Evolutionary conservation across 30 jellyfish, hydroid and myxozoan species (phyloP).

Genomic region (Rhopilema esculentum): DNA sequence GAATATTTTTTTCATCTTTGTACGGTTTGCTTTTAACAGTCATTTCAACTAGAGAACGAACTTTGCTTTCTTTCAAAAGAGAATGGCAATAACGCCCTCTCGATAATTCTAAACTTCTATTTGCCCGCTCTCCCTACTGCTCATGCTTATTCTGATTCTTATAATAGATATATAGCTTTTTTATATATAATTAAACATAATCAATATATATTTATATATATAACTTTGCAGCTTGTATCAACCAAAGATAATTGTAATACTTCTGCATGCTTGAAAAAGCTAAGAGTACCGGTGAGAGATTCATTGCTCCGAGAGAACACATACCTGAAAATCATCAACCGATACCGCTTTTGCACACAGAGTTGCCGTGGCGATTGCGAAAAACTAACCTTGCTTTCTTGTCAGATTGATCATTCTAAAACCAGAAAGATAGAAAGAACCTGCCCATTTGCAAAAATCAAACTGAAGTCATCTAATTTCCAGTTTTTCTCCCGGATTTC

Average conservation of each 20-base stretch:
- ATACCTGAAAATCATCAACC: background rate
- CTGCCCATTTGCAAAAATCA: constrained; percentile 35
- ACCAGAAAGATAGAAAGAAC: background rate
- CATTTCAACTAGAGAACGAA: background rate
- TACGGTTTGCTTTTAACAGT: too few species aligned
- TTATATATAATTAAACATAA: too few species aligned
- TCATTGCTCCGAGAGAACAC: constrained; percentile 23
- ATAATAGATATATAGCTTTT: too few species aligned
- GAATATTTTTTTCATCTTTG: too few species aligned
- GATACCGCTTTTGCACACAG: constrained; percentile 5
- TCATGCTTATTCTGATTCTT: too few species aligned
- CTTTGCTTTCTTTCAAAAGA: background rate
- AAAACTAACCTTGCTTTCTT: background rate
- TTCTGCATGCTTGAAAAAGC: constrained; percentile 1
- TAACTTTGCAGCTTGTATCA: background rate
- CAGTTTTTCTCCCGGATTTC: constrained; percentile 18
- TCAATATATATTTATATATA: too few species aligned
- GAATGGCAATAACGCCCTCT: too few species aligned
- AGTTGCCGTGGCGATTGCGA: background rate
- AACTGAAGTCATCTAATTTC: background rate
- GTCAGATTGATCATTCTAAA: background rate
- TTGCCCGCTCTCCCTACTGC: too few species aligned
- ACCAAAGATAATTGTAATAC: background rate
- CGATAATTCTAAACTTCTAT: too few species aligned
- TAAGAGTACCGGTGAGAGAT: background rate